Conservation (phyloP, 2,797 vertebrate genomes). For the Spheniscus humboldti region DNA sequence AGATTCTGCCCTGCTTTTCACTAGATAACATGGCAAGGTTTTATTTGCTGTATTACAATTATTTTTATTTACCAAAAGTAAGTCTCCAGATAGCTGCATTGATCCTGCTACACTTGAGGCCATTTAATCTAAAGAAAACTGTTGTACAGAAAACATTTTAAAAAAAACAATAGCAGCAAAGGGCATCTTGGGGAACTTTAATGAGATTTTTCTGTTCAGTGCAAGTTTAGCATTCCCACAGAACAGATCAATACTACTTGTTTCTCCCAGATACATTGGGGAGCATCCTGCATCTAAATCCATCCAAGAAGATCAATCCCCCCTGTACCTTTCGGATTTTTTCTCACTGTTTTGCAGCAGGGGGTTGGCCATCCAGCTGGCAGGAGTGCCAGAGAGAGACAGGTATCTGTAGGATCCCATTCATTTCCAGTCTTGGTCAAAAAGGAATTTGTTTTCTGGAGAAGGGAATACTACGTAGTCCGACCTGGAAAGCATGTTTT, state of each 20-base stretch:
- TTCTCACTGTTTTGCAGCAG: background rate
- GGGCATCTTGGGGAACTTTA: constrained; percentile 44
- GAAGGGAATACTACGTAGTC: background rate
- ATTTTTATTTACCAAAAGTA: constrained; percentile 62
- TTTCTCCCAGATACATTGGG: constrained; percentile 6
- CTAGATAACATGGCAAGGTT: background rate
- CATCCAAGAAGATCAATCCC: background rate
- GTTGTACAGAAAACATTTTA: constrained; percentile 41
- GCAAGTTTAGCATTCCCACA: constrained; percentile 52
- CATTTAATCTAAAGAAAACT: constrained; percentile 57
- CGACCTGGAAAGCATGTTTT: background rate
- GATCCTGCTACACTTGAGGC: constrained; percentile 49
- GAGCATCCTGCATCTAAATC: constrained; percentile 2
- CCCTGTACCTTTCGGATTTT: background rate
- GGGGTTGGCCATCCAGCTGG: background rate
- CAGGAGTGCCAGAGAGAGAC: background rate
- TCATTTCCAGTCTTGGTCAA: background rate
- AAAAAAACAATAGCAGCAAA: constrained; percentile 55
- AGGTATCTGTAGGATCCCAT: background rate
- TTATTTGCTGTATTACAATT: constrained; percentile 41
- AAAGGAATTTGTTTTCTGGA: background rate
- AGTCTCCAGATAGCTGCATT: constrained; percentile 44
- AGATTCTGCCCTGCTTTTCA: background rate
- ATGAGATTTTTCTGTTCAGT: constrained; percentile 63
- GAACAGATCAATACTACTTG: constrained; percentile 59